Conservation (phyloP, 2,797 vertebrate genomes). For the Lepus townsendii region DNA sequence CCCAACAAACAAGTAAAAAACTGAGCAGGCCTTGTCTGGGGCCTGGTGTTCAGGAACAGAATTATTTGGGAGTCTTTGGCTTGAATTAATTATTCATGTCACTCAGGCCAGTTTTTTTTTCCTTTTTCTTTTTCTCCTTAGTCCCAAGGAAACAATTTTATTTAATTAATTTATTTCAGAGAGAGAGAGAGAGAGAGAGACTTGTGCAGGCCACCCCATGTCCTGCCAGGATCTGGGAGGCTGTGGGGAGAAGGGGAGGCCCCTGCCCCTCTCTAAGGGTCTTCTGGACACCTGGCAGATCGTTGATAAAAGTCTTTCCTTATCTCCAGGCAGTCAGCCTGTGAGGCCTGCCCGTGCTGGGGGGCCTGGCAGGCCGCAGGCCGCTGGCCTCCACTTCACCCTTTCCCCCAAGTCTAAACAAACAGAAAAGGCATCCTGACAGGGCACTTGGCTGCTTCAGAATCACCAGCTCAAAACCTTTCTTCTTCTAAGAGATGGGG, state of each 20-base stretch:
- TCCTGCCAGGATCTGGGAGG: neutral
- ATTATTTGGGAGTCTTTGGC: conserved; percentile 12
- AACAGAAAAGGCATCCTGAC: conserved; percentile 74
- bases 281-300: conserved; percentile 63
- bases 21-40: neutral
- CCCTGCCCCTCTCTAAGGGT: conserved; percentile 35
- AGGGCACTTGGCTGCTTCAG: conserved; percentile 69
- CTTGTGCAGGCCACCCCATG: neutral
- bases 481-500: conserved; percentile 51
- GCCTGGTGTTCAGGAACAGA: conserved; percentile 40
- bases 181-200: too few relatives aligned
- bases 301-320: conserved; percentile 64
- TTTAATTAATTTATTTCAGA: conserved; percentile 2
- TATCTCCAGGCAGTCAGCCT: conserved; percentile 67
- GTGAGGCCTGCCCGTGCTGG: conserved; percentile 72
- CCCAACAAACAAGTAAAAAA: conserved; percentile 41
- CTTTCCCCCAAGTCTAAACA: conserved; percentile 82
- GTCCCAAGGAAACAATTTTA: conserved; percentile 6
- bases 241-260: neutral
- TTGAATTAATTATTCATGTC: conserved; percentile 55
- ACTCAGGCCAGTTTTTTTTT: neutral
- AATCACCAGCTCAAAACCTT: conserved; percentile 65
- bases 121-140: neutral
- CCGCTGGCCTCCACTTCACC: conserved; percentile 75
- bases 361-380: conserved; percentile 73